phyloP scores from a whole-genome alignment of 2,113 vertebrate genomes.

The Peromyscus polionotus region DNA sequence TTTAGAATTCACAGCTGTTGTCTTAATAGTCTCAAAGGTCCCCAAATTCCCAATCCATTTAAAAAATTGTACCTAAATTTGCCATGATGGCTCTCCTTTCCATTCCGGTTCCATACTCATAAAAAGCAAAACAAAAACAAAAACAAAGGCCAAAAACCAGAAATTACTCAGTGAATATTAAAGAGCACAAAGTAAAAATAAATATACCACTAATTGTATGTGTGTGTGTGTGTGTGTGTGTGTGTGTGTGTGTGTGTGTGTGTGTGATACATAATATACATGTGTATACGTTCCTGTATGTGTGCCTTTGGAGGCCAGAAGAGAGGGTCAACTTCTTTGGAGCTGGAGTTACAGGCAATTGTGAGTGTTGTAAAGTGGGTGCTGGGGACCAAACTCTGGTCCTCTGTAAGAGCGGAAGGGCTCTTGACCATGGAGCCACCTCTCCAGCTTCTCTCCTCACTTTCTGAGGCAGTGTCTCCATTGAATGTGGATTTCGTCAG shows the following conservation, averaged over 20 bases:
- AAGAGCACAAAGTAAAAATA: constrained; percentile 3
- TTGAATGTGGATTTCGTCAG: not conserved
- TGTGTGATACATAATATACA: not conserved
- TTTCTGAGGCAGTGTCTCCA: not conserved
- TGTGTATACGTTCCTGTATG: not conserved
- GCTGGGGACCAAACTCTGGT: too few species aligned
- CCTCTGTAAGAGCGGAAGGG: not conserved
- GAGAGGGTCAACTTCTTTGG: not conserved
- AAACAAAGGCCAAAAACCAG: not conserved
- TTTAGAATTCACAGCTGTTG: not conserved
- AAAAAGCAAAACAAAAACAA: not conserved
- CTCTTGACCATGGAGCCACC: not conserved
- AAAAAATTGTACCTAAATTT: not conserved
- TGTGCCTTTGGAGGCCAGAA: not conserved
- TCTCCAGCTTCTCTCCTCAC: not conserved
- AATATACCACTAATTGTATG: not conserved
- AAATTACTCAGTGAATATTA: not conserved
- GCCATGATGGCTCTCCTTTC: not conserved
- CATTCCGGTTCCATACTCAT: not conserved
- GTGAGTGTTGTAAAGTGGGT: not conserved
- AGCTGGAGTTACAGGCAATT: not conserved
- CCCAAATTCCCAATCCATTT: not conserved
- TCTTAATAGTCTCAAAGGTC: not conserved
- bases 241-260: not conserved
- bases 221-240: not conserved